Percentiles rank a stretch among this genome's conserved stretches.
phyloP scores from a whole-genome alignment of 2,113 vertebrate genomes.

The Datnioides undecimradiatus region DNA sequence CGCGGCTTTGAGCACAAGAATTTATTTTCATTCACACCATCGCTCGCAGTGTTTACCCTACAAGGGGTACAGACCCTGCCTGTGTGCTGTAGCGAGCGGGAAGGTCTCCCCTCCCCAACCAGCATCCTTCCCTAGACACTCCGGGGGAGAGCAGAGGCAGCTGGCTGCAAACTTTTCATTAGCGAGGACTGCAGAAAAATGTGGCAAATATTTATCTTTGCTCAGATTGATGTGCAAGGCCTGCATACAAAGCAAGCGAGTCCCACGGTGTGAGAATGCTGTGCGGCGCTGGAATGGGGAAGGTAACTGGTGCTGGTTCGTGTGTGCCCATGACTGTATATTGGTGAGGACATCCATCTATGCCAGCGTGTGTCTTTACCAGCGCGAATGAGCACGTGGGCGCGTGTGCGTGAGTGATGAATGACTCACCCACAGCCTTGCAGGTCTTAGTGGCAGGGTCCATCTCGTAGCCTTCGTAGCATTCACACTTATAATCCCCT shows the following conservation, averaged over 20 bases:
- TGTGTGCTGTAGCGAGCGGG: constrained; percentile 33
- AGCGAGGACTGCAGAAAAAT: constrained; percentile 66
- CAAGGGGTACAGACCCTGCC: constrained; percentile 39
- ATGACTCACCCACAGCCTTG: constrained; percentile 95
- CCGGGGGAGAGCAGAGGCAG: constrained; percentile 56
- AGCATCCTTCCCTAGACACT: constrained; percentile 33
- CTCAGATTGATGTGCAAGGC: constrained; percentile 63
- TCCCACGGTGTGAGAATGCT: constrained; percentile 52
- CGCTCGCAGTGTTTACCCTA: constrained; percentile 49
- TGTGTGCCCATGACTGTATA: constrained; percentile 2
- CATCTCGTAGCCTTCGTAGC: constrained; percentile 97
- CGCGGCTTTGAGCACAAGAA: constrained; percentile 21
- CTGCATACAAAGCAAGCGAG: constrained; percentile 71
- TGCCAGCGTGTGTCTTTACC: constrained; percentile 28
- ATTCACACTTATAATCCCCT: constrained; percentile 98
- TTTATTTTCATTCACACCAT: constrained; percentile 52
- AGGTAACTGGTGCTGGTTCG: constrained; percentile 23
- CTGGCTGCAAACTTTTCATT: constrained; percentile 75
- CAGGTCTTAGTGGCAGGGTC: constrained; percentile 95
- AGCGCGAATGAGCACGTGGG: background rate
- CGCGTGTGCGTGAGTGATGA: constrained; percentile 18
- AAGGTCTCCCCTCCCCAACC: background rate
- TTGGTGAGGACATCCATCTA: constrained; percentile 34
- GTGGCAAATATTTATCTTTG: constrained; percentile 82
- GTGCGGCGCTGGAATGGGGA: constrained; percentile 31